Conservation (phyloP, 2,888 invertebrate species). For the Abscondita cerata region DNA sequence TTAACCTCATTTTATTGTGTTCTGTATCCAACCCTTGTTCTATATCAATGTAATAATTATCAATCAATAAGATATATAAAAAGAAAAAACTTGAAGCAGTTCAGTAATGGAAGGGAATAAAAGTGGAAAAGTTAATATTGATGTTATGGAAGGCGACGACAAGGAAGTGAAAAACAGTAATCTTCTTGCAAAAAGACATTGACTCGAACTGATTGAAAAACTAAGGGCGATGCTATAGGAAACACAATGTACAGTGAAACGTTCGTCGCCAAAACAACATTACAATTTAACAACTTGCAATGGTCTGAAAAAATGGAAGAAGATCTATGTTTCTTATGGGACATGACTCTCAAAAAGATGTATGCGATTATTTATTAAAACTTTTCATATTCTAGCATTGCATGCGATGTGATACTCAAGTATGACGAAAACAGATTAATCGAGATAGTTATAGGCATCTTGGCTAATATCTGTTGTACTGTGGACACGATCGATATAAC, state of each 20-base stretch:
- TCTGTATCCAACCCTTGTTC: no score
- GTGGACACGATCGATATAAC: conserved; percentile 63
- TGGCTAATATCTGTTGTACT: conserved; percentile 71
- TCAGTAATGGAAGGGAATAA: no score
- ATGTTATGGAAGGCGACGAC: background rate
- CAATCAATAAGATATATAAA: background rate
- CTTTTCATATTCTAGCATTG: conserved; percentile 72
- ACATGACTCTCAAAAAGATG: conserved; percentile 84
- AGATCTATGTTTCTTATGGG: conserved; percentile 82
- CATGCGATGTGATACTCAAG: conserved; percentile 66
- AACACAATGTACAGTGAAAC: conserved; percentile 80
- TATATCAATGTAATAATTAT: no score
- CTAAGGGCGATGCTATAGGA: conserved; percentile 81
- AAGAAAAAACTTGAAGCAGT: no score
- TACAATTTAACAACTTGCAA: conserved; percentile 68
- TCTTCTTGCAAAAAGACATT: conserved; percentile 43
- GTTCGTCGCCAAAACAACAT: conserved; percentile 72
- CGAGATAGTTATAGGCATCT: conserved; percentile 85
- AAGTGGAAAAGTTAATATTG: background rate
- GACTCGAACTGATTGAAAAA: conserved; percentile 57
- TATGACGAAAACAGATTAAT: conserved; percentile 70
- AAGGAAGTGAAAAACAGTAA: background rate
- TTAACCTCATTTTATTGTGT: background rate
- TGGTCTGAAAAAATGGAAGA: conserved; percentile 71
- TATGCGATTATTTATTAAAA: conserved; percentile 72